Evolutionary conservation across 2,888 invertebrate species (phyloP).

Genomic region (Oithona nana): DNA sequence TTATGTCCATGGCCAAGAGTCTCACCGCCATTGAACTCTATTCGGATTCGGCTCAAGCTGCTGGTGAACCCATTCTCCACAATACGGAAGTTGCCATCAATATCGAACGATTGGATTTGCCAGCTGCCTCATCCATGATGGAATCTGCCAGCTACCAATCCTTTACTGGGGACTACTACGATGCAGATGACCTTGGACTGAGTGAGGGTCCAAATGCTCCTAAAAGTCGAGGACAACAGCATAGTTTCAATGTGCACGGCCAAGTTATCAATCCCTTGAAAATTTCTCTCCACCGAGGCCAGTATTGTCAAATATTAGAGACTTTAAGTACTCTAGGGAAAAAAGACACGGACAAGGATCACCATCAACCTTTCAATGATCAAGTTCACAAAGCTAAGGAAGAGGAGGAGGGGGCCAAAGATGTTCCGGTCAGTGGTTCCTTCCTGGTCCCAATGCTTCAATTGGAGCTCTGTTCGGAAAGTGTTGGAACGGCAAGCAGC

Average conservation of each 20-base stretch:
- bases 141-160: slow-evolving; percentile 3
- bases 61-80: slow-evolving; percentile 59
- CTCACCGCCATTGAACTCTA: slow-evolving; percentile 45
- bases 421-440: no score
- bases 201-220: background rate
- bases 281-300: slow-evolving; percentile 60
- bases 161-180: no score
- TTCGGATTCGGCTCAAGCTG: slow-evolving; percentile 49
- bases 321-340: slow-evolving; percentile 32
- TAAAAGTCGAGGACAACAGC: background rate
- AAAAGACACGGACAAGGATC: slow-evolving; percentile 8
- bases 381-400: background rate
- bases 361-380: background rate
- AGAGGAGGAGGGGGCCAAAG: background rate
- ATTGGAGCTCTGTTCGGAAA: slow-evolving; percentile 21
- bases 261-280: slow-evolving; percentile 63
- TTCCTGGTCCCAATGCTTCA: slow-evolving; percentile 20
- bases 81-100: slow-evolving; percentile 61
- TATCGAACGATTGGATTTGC: slow-evolving; percentile 34
- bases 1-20: background rate
- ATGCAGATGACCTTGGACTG: no score
- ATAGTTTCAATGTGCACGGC: slow-evolving; percentile 43
- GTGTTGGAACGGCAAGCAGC: slow-evolving; percentile 9
- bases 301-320: slow-evolving; percentile 48
- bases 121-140: slow-evolving; percentile 24